Evolutionary conservation across 2,888 invertebrate species (phyloP).

Genomic region (Harpalus rubripes): DNA sequence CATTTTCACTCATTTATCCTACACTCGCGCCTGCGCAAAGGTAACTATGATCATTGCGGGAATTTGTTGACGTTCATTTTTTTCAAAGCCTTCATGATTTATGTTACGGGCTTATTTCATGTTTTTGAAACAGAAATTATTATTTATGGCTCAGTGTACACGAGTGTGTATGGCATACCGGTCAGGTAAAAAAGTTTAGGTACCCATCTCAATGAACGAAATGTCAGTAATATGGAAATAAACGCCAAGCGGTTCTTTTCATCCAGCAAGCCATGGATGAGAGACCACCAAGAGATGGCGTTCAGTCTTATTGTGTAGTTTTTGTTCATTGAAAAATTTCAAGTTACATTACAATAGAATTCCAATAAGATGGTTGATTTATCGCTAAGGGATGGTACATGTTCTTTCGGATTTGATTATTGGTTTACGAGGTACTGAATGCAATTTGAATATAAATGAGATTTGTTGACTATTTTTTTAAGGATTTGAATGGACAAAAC

Average conservation of each 20-base stretch:
- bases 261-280: constrained; percentile 14
- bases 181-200: constrained; percentile 29
- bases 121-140: constrained; percentile 62
- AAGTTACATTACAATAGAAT: constrained; percentile 45
- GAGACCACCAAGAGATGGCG: constrained; percentile 61
- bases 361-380: constrained; percentile 42
- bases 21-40: neutral
- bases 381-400: constrained; percentile 4
- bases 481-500: neutral
- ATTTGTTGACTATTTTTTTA: constrained; percentile 5
- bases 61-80: constrained; percentile 56
- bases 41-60: constrained; percentile 50
- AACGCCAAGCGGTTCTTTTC: constrained; percentile 19
- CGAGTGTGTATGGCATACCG: neutral
- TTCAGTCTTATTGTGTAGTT: constrained; percentile 51
- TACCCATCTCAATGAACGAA: constrained; percentile 15
- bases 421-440: constrained; percentile 13
- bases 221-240: constrained; percentile 65
- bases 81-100: constrained; percentile 58
- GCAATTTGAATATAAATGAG: neutral
- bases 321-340: constrained; percentile 27
- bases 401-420: neutral
- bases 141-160: constrained; percentile 49
- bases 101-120: constrained; percentile 55
- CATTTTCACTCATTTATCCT: constrained; percentile 22